These are phyloP conservation scores for rat (Rattus norvegicus) DNA, from an alignment of 2,113 vertebrate genomes.

Conservation along the genomic window DNA sequence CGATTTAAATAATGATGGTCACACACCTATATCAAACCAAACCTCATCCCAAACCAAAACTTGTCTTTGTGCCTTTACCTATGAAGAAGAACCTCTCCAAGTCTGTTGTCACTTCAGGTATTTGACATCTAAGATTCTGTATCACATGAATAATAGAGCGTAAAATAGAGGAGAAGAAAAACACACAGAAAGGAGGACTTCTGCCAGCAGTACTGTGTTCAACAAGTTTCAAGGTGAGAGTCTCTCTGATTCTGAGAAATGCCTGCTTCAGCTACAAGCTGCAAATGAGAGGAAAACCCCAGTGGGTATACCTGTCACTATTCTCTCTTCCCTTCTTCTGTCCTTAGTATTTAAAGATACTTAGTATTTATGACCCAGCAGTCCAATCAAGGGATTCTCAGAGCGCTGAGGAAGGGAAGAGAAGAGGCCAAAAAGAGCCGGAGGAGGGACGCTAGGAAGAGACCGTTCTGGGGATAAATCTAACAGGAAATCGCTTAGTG, in stretches of 20 bases:
- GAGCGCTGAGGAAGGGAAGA: background rate
- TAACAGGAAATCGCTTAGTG: conserved; percentile 77
- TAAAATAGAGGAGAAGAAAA: background rate
- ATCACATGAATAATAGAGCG: background rate
- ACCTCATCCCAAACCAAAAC: background rate
- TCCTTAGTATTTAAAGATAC: background rate
- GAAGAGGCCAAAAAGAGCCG: background rate
- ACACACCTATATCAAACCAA: background rate
- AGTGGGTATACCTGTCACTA: background rate
- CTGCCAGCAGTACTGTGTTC: background rate
- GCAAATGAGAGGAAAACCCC: conserved; percentile 3
- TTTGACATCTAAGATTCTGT: background rate
- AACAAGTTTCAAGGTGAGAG: conserved; percentile 53
- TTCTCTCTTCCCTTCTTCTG: background rate
- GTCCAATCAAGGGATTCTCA: background rate
- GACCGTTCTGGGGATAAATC: conserved; percentile 64
- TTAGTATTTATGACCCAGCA: background rate
- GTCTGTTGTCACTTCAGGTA: background rate
- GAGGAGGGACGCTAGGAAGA: conserved; percentile 40
- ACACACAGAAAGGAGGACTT: background rate
- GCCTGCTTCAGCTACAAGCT: background rate
- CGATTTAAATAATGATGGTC: background rate
- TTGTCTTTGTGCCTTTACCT: background rate
- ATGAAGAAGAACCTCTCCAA: background rate
- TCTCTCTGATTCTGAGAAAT: background rate